Evolutionary conservation across 2,113 vertebrate species (phyloP), one percentile per base, ranked within the genome.

Genomic region (Sinocyclocheilus anshuiensis): DNA sequence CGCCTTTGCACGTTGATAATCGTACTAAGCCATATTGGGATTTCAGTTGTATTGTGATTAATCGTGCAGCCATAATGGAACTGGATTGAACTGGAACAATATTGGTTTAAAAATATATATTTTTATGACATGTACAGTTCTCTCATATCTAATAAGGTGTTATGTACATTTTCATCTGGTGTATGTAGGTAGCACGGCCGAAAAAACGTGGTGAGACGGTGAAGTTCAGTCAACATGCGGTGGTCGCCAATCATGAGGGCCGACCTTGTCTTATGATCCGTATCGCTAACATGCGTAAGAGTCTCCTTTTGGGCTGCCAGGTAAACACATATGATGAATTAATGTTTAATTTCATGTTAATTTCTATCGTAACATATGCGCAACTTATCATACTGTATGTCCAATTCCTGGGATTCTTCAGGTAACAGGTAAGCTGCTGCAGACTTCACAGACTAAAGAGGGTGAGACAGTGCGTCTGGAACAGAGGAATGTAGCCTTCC

Each of bases 271-370:
- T 99, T 45, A 99, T 99, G 97, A 95, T 99, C 91, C 95, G 97
- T 1, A 97, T 99, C 74, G 98, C 97, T 92, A 99, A 99, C 93
- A 98, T 99, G 97, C 94, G 98, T 1, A 97, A 97, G 89, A 98
- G 97, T 87, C 95, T 99, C 16, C 93, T 99, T 63, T 93, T 99
- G 4, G 97, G 97, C 71, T 99, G 97, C 92, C 97, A 97, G 94
- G 95, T 95, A 90, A 75, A 61, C 36, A 18, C 18, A 22, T 39
- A 3, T 26, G 75, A 10, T 29, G 1, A 9, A 71, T 20, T 20
- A 10, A 71, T 4, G 6, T 16, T 69, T 15, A 36, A 50, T 12
- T 65, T 18, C 42, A 67, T 26, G 20, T 67, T 67, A 2, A 11
- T 22, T 3, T 57, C 16, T 9, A 87, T 75, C 81, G 16, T 84